These are phyloP conservation scores for Melangyna quadrimaculata DNA, from an alignment of 2,888 invertebrate genomes.

Conservation along the genomic window DNA sequence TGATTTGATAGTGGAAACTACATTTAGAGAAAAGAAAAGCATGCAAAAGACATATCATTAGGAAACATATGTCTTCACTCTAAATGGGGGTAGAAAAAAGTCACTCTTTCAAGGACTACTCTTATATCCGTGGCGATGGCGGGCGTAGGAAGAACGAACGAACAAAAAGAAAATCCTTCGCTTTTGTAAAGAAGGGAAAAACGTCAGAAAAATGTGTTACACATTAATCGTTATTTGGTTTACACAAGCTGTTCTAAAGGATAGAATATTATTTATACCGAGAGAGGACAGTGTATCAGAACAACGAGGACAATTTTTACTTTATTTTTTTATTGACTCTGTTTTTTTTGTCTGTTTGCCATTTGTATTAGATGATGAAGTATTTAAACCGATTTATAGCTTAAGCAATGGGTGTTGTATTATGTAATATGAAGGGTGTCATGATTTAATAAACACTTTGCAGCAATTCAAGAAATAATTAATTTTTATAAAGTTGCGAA, in stretches of 20 bases:
- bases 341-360: not conserved
- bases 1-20: not conserved
- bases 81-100: slow-evolving; percentile 40
- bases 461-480: not conserved
- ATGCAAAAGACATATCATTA: slow-evolving; percentile 78
- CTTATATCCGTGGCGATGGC: slow-evolving; percentile 41
- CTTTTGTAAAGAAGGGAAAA: slow-evolving; percentile 67
- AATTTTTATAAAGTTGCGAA: not conserved
- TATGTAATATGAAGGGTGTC: not conserved
- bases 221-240: slow-evolving; percentile 71
- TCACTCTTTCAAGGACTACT: slow-evolving; percentile 73
- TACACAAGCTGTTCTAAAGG: slow-evolving; percentile 50
- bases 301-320: not conserved
- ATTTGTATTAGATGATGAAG: slow-evolving; percentile 45
- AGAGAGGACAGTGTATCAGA: slow-evolving; percentile 15
- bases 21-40: slow-evolving; percentile 15
- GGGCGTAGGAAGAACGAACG: not conserved
- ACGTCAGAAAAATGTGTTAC: slow-evolving; percentile 80
- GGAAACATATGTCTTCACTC: slow-evolving; percentile 78
- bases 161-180: slow-evolving; percentile 8
- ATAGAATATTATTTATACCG: slow-evolving; percentile 38
- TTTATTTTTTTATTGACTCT: not conserved
- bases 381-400: slow-evolving; percentile 33
- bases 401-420: not conserved
- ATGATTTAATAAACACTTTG: not conserved